phyloP scores from a whole-genome alignment of 2,888 invertebrate genomes.

The Diarsia dahlii region DNA sequence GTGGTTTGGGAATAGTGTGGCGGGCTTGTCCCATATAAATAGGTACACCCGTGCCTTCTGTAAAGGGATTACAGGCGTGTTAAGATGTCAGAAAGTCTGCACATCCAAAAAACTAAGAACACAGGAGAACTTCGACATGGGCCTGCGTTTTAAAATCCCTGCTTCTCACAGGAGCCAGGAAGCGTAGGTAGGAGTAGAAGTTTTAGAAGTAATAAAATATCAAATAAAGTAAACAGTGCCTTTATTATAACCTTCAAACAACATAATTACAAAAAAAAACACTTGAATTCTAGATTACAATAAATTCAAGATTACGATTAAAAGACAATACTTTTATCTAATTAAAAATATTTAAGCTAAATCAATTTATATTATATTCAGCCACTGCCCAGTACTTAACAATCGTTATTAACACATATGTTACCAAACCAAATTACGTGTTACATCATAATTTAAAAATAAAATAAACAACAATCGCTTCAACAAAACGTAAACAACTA shows the following conservation, averaged over 20 bases:
- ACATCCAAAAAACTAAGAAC: background rate
- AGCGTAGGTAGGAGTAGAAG: background rate
- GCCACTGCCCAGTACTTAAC: background rate
- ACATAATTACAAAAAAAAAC: background rate
- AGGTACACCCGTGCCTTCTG: background rate
- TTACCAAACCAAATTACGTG: background rate
- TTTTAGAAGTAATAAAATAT: background rate
- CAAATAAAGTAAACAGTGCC: constrained; percentile 32
- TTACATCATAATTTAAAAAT: background rate
- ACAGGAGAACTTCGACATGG: background rate
- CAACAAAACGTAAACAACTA: background rate
- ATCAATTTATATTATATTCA: background rate
- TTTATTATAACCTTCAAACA: constrained; percentile 36
- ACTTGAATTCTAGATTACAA: background rate
- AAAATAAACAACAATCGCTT: background rate
- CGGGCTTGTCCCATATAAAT: no score
- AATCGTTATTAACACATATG: background rate
- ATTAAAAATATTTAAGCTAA: background rate
- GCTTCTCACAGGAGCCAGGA: background rate
- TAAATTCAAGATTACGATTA: background rate
- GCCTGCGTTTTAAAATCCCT: background rate
- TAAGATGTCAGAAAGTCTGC: no score
- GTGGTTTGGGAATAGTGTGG: no score
- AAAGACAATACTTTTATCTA: background rate
- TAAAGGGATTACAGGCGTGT: no score